phyloP scores from a whole-genome alignment of 2,797 vertebrate genomes.

The Oceanodroma leucorhoa region DNA sequence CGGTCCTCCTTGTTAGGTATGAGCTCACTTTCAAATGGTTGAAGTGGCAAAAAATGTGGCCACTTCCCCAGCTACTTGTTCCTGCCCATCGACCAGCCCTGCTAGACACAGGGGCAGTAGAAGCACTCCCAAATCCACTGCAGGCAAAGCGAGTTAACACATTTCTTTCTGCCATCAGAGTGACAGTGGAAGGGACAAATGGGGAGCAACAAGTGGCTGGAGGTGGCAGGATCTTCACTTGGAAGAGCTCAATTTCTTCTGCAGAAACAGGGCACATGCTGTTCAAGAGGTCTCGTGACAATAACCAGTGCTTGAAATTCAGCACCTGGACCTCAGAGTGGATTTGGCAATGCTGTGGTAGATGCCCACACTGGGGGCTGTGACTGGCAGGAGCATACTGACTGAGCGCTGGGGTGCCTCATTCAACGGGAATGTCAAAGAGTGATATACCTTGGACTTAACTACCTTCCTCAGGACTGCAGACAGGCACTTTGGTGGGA shows the following conservation, averaged over 20 bases:
- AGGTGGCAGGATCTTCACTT: neutral
- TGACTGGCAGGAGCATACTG: neutral
- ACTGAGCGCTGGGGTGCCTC: neutral
- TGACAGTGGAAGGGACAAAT: neutral
- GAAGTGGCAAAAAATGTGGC: neutral
- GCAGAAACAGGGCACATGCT: neutral
- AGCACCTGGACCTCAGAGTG: neutral
- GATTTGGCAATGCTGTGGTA: neutral
- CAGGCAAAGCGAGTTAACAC: fast-evolving
- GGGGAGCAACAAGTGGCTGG: neutral
- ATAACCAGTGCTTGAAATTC: neutral
- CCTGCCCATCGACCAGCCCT: neutral
- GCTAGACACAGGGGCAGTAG: neutral
- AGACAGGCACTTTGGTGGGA: neutral
- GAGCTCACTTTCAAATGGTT: neutral
- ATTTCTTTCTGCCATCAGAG: neutral
- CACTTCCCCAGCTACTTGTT: neutral
- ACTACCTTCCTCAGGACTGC: neutral
- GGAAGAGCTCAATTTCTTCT: neutral
- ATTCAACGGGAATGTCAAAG: neutral
- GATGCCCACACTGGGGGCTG: neutral
- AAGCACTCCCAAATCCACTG: neutral
- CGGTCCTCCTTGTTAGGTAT: neutral
- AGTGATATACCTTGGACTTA: neutral
- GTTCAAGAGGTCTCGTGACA: fast-evolving